Base-by-base conservation (phyloP, 64 coral and sea anemone genomes). In the Dendronephthya gigantea region DNA sequence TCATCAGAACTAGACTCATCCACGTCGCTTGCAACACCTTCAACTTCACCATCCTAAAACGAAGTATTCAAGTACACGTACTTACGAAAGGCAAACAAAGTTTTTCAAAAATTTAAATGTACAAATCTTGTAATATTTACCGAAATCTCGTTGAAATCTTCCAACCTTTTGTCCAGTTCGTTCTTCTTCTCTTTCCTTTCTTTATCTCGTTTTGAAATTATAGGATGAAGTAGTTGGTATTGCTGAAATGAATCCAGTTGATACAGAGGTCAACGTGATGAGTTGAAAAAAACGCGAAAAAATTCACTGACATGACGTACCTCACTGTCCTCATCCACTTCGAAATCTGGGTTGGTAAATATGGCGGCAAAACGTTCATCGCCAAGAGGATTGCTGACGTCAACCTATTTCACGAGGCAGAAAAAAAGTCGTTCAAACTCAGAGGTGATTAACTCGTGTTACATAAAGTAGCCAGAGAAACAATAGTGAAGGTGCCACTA, bases 281-380 rank as follows among this genome's bases (percentile, higher is more conserved):
- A n/a, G 36, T 22, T 62, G 7, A 65, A 25, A 48, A 12, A 88
- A 0, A 35, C 15, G 37, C 17, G 4, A 1, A 31, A 10, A 35
- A 82, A 17, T 0, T 9, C 43, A 25, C 12, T n/a, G 25, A 17
- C 28, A 35, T 2, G 27, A 34, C 81, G 39, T 52, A 97, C 94
- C 94, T 97, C 89, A 81, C 94, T 97, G 84, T 93, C 84, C 29
- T 97, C 86, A 83, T 97, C 84, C 0, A 97, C 94, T 85, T 97
- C 91, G 68, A 97, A 97, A 81, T 97, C 94, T 43, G 94, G 91
- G 68, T 97, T 97, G 23, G 86, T 89, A 81, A 97, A 97, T 81
- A 97, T 92, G 39, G 94, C 94, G 14, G 94, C 92, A 79, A 97
- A 97, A 28, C 94, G 92, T 37, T 97, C 91, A 69, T 97, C 94